Evolutionary conservation across 2,113 vertebrate species (phyloP).

Genomic region (mouse (Mus musculus)): GRCm39 chr9:101486001-101486500

Average conservation of each 20-base stretch:
- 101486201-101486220: too few species aligned
- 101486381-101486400: too few species aligned
- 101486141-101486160: background rate
- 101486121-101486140: background rate
- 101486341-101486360: too few species aligned
- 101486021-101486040: background rate
- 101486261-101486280: too few species aligned
- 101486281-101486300: too few species aligned
- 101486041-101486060: background rate
- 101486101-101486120: background rate
- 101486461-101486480: rapidly evolving
- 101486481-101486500: background rate
- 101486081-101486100: background rate
- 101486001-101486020: background rate
- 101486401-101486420: background rate
- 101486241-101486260: too few species aligned
- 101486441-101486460: background rate
- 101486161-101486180: background rate
- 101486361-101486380: too few species aligned
- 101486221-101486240: too few species aligned
- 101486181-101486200: too few species aligned
- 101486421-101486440: background rate
- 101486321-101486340: too few species aligned
- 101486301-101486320: too few species aligned
- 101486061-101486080: background rate